Evolutionary conservation across 2,113 vertebrate species (phyloP).

Genomic region (Cynocephalus volans): DNA sequence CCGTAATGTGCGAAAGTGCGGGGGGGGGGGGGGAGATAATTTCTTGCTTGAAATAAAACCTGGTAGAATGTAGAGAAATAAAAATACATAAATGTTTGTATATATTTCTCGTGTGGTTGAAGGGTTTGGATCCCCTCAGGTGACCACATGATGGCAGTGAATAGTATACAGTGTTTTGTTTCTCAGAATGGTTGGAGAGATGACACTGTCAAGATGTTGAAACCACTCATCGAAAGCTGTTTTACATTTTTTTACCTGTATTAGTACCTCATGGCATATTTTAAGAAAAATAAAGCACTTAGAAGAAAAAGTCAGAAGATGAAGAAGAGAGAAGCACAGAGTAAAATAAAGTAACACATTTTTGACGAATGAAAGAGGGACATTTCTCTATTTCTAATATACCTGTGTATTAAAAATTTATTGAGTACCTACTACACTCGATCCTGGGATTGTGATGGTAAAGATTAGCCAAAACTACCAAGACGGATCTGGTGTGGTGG

Average conservation of each 20-base stretch:
- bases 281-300: background rate
- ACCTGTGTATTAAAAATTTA: background rate
- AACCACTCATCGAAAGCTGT: background rate
- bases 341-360: background rate
- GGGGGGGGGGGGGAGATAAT: slow-evolving; percentile 54
- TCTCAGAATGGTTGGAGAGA: slow-evolving; percentile 51
- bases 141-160: slow-evolving; percentile 67
- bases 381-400: background rate
- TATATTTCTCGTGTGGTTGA: slow-evolving; percentile 53
- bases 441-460: background rate
- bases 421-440: background rate
- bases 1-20: slow-evolving; percentile 74
- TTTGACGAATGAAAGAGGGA: background rate
- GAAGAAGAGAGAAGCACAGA: slow-evolving; percentile 1
- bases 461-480: background rate
- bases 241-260: background rate
- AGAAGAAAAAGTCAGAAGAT: background rate
- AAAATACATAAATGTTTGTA: slow-evolving; percentile 74
- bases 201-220: slow-evolving; percentile 59
- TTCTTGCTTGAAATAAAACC: slow-evolving; percentile 83
- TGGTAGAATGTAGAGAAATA: slow-evolving; percentile 75
- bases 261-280: background rate
- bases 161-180: slow-evolving; percentile 34
- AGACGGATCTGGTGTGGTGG: background rate
- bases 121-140: slow-evolving; percentile 56